phyloP scores from a whole-genome alignment of 1,140 invertebrate genomes.

The Thrips palmi region DNA sequence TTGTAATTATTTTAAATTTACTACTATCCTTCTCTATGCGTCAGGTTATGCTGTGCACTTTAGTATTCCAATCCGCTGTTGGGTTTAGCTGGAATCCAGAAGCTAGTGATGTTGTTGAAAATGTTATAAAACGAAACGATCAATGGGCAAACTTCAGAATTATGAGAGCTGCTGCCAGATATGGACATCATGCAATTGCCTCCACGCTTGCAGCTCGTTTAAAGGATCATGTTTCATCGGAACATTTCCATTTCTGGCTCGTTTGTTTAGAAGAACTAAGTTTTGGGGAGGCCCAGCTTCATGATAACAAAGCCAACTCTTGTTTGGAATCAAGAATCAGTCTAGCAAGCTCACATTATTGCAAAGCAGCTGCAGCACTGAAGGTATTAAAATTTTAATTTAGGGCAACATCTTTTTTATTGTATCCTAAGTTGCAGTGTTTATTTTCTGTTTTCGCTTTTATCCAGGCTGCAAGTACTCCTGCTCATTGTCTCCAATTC shows the following conservation, averaged over 20 bases:
- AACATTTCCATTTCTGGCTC: conserved; percentile 82
- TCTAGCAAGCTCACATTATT: conserved; percentile 35
- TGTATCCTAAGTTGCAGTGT: conserved; percentile 2
- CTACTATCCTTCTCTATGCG: conserved; percentile 12
- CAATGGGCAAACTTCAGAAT: conserved; percentile 76
- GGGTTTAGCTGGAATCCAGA: conserved; percentile 35
- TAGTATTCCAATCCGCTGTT: conserved; percentile 65
- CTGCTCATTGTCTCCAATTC: conserved; percentile 46
- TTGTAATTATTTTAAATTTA: not conserved
- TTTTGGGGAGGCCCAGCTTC: conserved; percentile 20
- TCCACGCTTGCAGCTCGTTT: conserved; percentile 19
- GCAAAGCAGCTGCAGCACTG: conserved; percentile 45
- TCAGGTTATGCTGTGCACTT: conserved; percentile 51
- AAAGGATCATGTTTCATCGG: conserved; percentile 60
- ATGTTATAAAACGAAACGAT: conserved; percentile 37
- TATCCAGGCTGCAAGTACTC: conserved; percentile 42
- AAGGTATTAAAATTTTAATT: conserved; percentile 29
- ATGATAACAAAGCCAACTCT: conserved; percentile 17
- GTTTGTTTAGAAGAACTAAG: conserved; percentile 53
- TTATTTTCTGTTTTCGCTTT: conserved; percentile 10
- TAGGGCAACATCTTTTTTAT: not conserved
- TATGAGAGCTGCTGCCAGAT: conserved; percentile 63
- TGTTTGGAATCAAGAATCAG: conserved; percentile 23
- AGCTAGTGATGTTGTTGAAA: conserved; percentile 31
- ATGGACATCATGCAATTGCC: conserved; percentile 15